Evolutionary conservation across 2,888 invertebrate species (phyloP).

Genomic region (Crematogaster levior): DNA sequence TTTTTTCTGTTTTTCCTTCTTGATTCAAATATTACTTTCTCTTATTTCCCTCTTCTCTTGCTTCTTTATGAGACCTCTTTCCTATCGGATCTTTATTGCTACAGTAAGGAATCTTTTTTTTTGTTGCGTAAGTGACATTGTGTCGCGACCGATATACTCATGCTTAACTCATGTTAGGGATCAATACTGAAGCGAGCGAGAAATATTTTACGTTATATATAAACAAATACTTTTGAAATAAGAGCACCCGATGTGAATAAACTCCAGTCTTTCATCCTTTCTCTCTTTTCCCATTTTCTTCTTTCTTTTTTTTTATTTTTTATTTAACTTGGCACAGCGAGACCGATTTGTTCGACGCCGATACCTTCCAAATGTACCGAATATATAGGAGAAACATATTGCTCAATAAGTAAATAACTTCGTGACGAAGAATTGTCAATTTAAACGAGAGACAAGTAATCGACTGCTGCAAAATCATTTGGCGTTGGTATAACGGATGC

Average conservation of each 20-base stretch:
- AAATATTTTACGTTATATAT: slow-evolving; percentile 62
- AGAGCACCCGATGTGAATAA: slow-evolving; percentile 47
- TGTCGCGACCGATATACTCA: background rate
- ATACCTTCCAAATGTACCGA: slow-evolving; percentile 51
- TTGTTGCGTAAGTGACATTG: background rate
- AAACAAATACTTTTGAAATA: slow-evolving; percentile 66
- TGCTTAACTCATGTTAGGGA: slow-evolving; percentile 6
- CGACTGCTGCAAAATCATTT: slow-evolving; percentile 34
- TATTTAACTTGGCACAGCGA: slow-evolving; percentile 23
- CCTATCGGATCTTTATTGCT: background rate
- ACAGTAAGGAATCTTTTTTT: background rate
- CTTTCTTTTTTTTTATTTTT: background rate
- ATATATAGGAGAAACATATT: slow-evolving; percentile 56
- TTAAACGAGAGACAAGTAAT: slow-evolving; percentile 41
- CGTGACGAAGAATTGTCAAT: slow-evolving; percentile 45
- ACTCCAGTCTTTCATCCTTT: background rate
- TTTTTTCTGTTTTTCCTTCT: background rate
- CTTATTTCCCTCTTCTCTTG: background rate
- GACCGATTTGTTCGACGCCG: slow-evolving; percentile 58
- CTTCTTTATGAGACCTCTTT: slow-evolving; percentile 4
- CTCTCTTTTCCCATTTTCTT: slow-evolving; percentile 9
- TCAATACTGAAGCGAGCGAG: slow-evolving; percentile 41
- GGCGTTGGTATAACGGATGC: slow-evolving; percentile 20
- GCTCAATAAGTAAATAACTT: slow-evolving; percentile 57
- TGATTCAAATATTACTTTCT: slow-evolving; percentile 10